These are phyloP conservation scores for Clarias magur DNA, from an alignment of 2,113 vertebrate genomes.

Conservation along the genomic window DNA sequence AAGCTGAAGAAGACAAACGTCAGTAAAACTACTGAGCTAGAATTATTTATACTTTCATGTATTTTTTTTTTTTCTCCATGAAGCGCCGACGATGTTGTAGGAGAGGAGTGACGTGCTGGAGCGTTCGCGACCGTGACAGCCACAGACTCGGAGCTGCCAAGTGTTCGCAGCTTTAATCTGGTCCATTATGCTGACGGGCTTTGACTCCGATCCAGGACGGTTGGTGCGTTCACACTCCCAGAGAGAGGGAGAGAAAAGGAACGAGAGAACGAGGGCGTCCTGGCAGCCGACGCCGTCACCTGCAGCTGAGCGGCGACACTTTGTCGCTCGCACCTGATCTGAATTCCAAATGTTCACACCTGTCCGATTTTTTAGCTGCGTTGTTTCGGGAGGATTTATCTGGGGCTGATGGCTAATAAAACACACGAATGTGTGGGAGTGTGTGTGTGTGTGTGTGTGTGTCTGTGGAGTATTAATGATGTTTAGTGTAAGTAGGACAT, in stretches of 20 bases:
- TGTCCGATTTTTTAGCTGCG: neutral
- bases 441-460: constrained; percentile 20
- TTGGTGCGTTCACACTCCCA: constrained; percentile 46
- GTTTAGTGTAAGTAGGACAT: constrained; percentile 54
- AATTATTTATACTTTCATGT: no score
- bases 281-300: constrained; percentile 49
- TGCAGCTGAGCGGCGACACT: constrained; percentile 44
- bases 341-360: constrained; percentile 52
- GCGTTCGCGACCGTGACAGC: constrained; percentile 8
- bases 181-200: constrained; percentile 68
- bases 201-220: constrained; percentile 64
- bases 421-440: neutral
- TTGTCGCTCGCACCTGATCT: constrained; percentile 51
- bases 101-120: constrained; percentile 34
- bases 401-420: constrained; percentile 11
- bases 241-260: constrained; percentile 23
- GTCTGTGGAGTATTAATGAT: constrained; percentile 56
- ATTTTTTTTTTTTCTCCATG: neutral
- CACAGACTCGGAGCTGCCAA: constrained; percentile 44
- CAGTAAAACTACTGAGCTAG: neutral
- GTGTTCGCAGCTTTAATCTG: constrained; percentile 50
- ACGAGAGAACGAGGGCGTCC: constrained; percentile 14
- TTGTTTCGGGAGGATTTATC: constrained; percentile 39
- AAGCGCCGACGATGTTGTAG: constrained; percentile 17
- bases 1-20: neutral